Base-by-base conservation (phyloP, 2,113 vertebrate genomes). In the Neogobius melanostomus region DNA sequence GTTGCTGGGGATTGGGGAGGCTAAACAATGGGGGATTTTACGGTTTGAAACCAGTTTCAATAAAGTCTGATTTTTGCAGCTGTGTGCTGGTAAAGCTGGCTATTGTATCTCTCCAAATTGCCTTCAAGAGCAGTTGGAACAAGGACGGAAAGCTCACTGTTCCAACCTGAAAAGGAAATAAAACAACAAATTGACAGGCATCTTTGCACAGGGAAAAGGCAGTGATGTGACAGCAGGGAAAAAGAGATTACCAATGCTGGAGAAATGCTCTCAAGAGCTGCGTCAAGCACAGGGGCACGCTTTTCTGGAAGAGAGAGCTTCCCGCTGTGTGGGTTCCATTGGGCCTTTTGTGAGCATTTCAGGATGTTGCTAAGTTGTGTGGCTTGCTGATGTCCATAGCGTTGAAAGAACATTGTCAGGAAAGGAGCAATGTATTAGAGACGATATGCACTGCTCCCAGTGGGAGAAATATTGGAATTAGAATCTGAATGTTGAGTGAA, bases 251-350 rank as follows among this genome's bases (percentile, higher is more conserved):
- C 85, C 76, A n/a, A 12, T 74, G 61, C 1, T 52, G 11, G 79
- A 66, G 14, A n/a, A 71, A 72, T n/a, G 3, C n/a, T 9, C 17
- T 17, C 51, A 14, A 90, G 80, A 48, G 86, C 84, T 44, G 64
- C 64, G 21, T 79, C 71, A 16, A 90, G 61, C 28, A 43, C 65
- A 17, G 59, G 4, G 3, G 76, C n/a, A 51, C 3, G 73, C 17
- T n/a, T 67, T 75, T 90, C 68, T 74, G 72, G 62, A 89, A 66
- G 16, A 88, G 68, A n/a, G 10, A 87, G 81, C 71, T 87, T 85
- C 86, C 84, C 89, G 36, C 60, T 64, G 66, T 0, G 72, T 7
- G 56, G 81, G 75, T 48, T 7, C 54, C 9, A 0, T 14, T 21
- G 59, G 52, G 51, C 36, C 64, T 36, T 69, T 1, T 47, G 68